Evolutionary conservation across 2,888 invertebrate species (phyloP).

Genomic region (Oxystoma pomonae): DNA sequence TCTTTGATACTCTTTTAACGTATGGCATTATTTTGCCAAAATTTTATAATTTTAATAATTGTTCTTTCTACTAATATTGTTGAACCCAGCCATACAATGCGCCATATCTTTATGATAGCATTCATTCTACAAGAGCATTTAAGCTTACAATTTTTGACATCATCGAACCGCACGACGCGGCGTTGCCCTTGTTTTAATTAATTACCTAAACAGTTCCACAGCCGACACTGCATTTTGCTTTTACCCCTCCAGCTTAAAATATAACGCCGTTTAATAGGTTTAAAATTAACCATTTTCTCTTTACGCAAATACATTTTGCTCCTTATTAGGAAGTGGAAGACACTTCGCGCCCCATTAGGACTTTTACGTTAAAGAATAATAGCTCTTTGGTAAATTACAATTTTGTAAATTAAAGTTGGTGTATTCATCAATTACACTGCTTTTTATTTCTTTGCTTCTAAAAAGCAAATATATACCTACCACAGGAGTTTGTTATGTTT

Average conservation of each 20-base stretch:
- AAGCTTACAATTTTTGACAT: background rate
- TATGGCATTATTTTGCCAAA: no score
- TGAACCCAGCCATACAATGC: no score
- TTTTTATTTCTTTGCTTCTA: no score
- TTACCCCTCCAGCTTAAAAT: background rate
- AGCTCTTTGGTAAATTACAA: background rate
- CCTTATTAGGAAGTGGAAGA: background rate
- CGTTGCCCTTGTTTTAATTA: background rate
- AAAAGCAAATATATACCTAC: no score
- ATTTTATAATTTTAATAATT: no score
- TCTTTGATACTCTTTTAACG: no score
- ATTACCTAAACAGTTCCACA: background rate
- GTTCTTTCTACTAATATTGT: no score
- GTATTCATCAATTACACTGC: no score
- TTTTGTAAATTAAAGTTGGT: background rate
- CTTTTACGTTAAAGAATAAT: background rate
- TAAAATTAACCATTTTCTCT: background rate
- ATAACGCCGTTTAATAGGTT: background rate
- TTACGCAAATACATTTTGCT: background rate
- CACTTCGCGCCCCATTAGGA: background rate
- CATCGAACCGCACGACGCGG: background rate
- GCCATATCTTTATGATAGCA: no score
- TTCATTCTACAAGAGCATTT: background rate
- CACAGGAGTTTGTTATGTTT: no score
- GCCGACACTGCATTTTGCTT: background rate